These are phyloP conservation scores for Lycaon pictus DNA, from an alignment of 2,113 vertebrate species.

Conservation along the genomic window DNA sequence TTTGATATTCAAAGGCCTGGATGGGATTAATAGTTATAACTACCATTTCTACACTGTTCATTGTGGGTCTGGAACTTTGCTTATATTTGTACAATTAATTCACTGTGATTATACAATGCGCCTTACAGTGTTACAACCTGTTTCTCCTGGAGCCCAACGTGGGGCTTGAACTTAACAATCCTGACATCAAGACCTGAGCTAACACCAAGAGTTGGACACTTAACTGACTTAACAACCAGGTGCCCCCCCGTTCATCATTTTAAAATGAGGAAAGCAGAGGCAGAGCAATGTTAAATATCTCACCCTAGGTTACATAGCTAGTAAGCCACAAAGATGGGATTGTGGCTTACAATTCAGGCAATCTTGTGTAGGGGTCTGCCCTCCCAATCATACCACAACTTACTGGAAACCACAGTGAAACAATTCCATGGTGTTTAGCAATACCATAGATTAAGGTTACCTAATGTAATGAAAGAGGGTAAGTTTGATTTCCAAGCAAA, in stretches of 20 bases:
- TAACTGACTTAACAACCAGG: not conserved
- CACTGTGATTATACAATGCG: not conserved
- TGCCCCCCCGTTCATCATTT: not conserved
- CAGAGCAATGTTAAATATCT: not conserved
- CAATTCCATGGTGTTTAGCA: not conserved
- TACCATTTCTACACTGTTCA: not conserved
- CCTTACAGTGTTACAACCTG: not conserved
- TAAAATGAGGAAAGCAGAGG: not conserved
- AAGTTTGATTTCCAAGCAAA: not conserved
- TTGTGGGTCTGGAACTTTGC: not conserved
- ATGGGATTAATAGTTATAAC: not conserved
- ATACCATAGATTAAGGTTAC: not conserved
- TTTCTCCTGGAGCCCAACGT: not conserved
- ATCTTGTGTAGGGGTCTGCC: not conserved
- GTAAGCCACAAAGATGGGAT: not conserved
- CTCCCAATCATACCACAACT: not conserved
- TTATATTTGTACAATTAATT: constrained; percentile 3
- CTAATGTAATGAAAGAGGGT: not conserved
- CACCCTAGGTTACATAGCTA: not conserved
- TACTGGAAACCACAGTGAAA: not conserved
- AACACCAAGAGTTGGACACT: not conserved
- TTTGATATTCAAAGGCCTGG: not conserved
- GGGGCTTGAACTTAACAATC: not conserved
- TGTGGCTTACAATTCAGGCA: not conserved
- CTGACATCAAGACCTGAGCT: not conserved